Percentiles rank a stretch among this genome's conserved stretches.
Conservation (phyloP, 2,113 vertebrate genomes). For the Ctenodactylus gundi region DNA sequence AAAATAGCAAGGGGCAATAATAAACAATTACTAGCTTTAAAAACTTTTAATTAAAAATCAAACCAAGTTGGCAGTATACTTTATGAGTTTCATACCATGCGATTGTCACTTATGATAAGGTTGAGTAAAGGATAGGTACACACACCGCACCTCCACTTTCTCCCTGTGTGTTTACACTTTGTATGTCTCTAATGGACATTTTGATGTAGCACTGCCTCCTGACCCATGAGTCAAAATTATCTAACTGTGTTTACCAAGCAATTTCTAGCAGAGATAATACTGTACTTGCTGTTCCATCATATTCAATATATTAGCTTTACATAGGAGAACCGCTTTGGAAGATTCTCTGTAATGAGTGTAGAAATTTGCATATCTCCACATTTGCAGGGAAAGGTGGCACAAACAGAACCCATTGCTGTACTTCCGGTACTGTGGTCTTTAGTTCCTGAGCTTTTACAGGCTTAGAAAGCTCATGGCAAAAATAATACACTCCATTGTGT, state of each 20-base stretch:
- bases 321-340: not conserved
- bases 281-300: not conserved
- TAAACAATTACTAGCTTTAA: not conserved
- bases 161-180: not conserved
- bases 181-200: not conserved
- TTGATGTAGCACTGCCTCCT: not conserved
- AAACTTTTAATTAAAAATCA: not conserved
- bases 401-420: not conserved
- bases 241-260: not conserved
- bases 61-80: not conserved
- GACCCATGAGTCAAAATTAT: not conserved
- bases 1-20: not conserved
- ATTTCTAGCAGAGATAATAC: not conserved
- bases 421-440: not conserved
- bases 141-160: not conserved
- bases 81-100: not conserved
- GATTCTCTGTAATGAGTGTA: conserved; percentile 9
- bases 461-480: not conserved
- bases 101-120: not conserved
- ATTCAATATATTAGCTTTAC: not conserved
- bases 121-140: not conserved
- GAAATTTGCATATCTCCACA: not conserved
- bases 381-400: not conserved
- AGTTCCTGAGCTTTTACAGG: too few species aligned
- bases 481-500: not conserved